A percentile compares a stretch with the other conserved stretches of the same genome.
Evolutionary conservation across 2,113 vertebrate species (phyloP).

Genomic region (Oncorhynchus tshawytscha): DNA sequence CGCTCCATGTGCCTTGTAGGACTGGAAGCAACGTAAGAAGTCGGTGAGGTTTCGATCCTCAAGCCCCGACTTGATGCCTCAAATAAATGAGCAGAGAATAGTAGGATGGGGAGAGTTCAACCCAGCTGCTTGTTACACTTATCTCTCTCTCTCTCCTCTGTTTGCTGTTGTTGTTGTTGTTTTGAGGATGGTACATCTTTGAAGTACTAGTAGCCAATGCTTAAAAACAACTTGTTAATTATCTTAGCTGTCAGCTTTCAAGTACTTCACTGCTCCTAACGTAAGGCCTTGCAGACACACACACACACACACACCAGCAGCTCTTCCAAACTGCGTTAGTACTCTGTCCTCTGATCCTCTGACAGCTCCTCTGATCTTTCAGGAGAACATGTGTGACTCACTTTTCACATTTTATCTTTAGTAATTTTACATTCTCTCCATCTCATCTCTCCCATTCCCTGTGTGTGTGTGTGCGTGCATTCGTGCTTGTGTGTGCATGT

Average conservation of each 20-base stretch:
- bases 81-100: slow-evolving; percentile 17
- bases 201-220: slow-evolving; percentile 48
- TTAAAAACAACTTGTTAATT: background rate
- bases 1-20: slow-evolving; percentile 52
- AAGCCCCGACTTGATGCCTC: slow-evolving; percentile 10
- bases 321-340: slow-evolving; percentile 38
- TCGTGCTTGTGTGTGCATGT: no score
- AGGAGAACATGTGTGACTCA: no score
- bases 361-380: slow-evolving; percentile 35
- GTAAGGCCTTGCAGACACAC: background rate
- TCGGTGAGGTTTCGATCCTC: background rate
- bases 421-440: no score
- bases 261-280: background rate
- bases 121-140: slow-evolving; percentile 21
- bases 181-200: slow-evolving; percentile 36
- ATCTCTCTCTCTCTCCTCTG: background rate
- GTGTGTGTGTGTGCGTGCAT: no score
- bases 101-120: slow-evolving; percentile 31
- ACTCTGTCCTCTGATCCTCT: slow-evolving; percentile 23
- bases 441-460: no score
- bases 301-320: background rate
- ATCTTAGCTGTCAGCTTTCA: background rate
- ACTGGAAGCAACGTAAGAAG: slow-evolving; percentile 12
- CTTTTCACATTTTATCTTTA: no score
- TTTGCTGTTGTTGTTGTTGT: background rate